Conservation (phyloP, 53 echinoderm and acorn worm species). For the Mesocentrotus franciscanus region DNA sequence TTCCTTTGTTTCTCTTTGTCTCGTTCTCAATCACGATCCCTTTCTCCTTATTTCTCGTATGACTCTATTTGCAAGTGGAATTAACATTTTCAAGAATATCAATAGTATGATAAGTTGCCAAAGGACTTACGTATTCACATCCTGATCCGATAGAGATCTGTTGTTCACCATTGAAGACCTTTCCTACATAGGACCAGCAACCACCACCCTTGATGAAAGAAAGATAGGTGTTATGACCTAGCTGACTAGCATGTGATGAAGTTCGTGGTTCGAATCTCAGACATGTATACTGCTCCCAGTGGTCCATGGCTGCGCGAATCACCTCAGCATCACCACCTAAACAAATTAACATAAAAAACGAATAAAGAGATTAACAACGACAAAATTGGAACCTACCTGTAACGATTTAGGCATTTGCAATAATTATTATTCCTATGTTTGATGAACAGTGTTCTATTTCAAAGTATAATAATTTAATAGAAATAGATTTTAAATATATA, state of each 20-base stretch:
- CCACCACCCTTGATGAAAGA: slow-evolving; percentile 69
- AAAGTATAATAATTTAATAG: no score
- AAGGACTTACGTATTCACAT: slow-evolving; percentile 61
- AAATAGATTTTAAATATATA: no score
- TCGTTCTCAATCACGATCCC: no score
- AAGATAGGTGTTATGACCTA: slow-evolving; percentile 61
- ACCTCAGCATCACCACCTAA: slow-evolving; percentile 43
- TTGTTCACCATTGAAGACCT: slow-evolving; percentile 7
- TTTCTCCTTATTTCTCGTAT: no score
- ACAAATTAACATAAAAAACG: no score
- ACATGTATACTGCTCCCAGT: slow-evolving; percentile 70
- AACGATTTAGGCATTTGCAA: not conserved
- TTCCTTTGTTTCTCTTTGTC: not conserved
- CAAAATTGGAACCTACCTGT: not conserved
- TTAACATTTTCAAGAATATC: no score
- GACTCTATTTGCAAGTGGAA: no score
- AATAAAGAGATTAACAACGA: no score
- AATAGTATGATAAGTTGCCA: no score
- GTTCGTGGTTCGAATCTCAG: slow-evolving; percentile 63
- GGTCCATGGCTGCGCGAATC: slow-evolving; percentile 65
- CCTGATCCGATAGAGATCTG: slow-evolving; percentile 71
- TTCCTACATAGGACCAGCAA: slow-evolving; percentile 73
- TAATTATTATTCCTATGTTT: no score
- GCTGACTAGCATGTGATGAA: slow-evolving; percentile 33
- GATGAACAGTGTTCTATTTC: no score